Conservation (phyloP, 2,888 invertebrate genomes). For the Tuberolachnus salignus region DNA sequence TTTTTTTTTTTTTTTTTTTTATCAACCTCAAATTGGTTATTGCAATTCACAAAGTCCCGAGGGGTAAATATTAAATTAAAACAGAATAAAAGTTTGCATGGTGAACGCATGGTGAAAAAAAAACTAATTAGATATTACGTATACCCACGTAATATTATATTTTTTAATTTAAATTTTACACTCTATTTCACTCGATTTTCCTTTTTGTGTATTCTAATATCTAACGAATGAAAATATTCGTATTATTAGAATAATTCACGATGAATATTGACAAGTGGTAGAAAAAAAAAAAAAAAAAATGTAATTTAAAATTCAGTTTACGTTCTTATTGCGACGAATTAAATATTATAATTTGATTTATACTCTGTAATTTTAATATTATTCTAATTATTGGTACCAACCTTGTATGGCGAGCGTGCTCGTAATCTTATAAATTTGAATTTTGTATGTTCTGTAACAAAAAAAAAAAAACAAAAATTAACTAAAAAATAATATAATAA, state of each 20-base stretch:
- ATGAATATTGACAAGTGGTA: too few relatives aligned
- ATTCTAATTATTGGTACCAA: conserved; percentile 34
- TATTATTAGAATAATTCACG: too few relatives aligned
- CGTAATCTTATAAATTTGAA: neutral
- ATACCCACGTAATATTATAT: neutral
- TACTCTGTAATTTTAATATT: neutral
- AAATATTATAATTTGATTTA: too few relatives aligned
- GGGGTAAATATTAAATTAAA: neutral
- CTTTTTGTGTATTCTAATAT: neutral
- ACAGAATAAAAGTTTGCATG: neutral
- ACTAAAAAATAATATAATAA: neutral
- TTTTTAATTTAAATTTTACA: neutral
- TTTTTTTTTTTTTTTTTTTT: conserved; percentile 9
- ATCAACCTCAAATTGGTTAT: conserved; percentile 16
- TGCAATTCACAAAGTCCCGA: conserved; percentile 22
- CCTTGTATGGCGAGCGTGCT: neutral
- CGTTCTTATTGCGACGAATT: too few relatives aligned
- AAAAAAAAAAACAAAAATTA: too few relatives aligned
- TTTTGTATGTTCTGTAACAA: conserved; percentile 22
- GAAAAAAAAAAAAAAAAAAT: too few relatives aligned
- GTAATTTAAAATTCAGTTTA: too few relatives aligned
- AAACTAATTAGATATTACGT: neutral
- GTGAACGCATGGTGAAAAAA: neutral
- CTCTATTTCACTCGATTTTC: neutral
- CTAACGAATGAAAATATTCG: too few relatives aligned